phyloP scores from a whole-genome alignment of 2,888 invertebrate species.

The Chromoteleia sp. region DNA sequence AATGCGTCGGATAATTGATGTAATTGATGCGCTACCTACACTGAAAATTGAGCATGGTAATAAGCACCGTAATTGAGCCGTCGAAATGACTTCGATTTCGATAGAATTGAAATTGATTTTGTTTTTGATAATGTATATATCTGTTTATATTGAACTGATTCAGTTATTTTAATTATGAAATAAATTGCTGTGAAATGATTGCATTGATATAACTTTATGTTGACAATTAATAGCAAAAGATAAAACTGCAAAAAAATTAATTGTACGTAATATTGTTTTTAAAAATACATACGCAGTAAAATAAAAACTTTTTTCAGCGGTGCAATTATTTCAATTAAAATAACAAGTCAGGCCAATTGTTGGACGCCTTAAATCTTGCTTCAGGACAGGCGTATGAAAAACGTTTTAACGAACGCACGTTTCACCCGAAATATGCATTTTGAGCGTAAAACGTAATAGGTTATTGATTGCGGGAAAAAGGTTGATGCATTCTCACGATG shows the following conservation, averaged over 20 bases:
- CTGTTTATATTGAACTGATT: no score
- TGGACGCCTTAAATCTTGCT: conserved; percentile 57
- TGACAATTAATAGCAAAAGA: no score
- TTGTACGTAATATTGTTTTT: no score
- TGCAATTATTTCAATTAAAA: conserved; percentile 64
- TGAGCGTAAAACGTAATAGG: conserved; percentile 46
- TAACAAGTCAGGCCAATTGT: conserved; percentile 42
- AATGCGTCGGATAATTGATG: conserved; percentile 55
- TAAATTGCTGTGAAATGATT: no score
- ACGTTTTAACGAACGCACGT: conserved; percentile 53
- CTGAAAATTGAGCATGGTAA: conserved; percentile 43
- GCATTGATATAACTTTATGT: no score
- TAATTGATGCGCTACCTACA: conserved; percentile 64
- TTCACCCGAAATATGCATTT: conserved; percentile 52
- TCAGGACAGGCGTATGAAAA: conserved; percentile 33
- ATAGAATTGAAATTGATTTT: neutral
- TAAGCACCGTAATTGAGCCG: conserved; percentile 35
- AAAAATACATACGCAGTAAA: no score
- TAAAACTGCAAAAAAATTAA: no score
- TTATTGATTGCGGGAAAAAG: conserved; percentile 63
- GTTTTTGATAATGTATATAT: no score
- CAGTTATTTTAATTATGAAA: no score
- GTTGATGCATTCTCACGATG: conserved; percentile 74
- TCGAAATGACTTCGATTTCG: neutral
- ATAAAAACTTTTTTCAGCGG: conserved; percentile 6